Percentiles rank a stretch among this genome's conserved stretches.
Conservation (phyloP, 2,888 invertebrate genomes). For the Nephrotoma guestfalica region DNA sequence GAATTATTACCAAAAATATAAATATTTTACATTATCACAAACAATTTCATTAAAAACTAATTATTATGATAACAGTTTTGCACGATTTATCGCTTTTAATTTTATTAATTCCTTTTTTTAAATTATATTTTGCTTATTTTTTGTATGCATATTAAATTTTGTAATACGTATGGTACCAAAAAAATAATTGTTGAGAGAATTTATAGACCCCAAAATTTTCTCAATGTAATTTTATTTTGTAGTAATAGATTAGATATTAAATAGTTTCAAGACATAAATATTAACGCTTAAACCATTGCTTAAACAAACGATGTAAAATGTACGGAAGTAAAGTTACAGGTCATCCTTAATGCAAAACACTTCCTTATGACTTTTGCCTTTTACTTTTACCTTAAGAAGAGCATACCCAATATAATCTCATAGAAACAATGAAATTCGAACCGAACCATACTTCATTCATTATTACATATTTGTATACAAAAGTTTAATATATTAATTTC, state of each 20-base stretch:
- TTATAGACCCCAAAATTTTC: constrained; percentile 1
- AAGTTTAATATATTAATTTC: no score
- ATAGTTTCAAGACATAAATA: not conserved
- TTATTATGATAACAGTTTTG: not conserved
- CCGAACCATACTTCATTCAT: no score
- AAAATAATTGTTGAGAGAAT: not conserved
- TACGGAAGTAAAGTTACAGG: no score
- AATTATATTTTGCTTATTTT: not conserved
- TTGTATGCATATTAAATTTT: not conserved
- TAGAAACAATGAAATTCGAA: no score
- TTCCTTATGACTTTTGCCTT: no score
- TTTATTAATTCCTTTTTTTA: not conserved
- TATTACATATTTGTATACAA: no score
- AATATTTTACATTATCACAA: not conserved
- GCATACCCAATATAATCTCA: no score
- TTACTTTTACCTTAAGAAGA: no score
- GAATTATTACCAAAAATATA: not conserved
- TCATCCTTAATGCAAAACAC: no score
- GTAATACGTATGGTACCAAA: not conserved
- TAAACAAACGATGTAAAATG: not conserved
- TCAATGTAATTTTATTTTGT: not conserved
- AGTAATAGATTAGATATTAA: not conserved
- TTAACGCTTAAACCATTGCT: not conserved
- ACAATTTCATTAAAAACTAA: not conserved
- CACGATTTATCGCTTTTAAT: not conserved